Percentiles rank a stretch among this genome's conserved stretches.
Evolutionary conservation across 2,113 vertebrate species (phyloP).

Genomic region (Lipophrys pholis): DNA sequence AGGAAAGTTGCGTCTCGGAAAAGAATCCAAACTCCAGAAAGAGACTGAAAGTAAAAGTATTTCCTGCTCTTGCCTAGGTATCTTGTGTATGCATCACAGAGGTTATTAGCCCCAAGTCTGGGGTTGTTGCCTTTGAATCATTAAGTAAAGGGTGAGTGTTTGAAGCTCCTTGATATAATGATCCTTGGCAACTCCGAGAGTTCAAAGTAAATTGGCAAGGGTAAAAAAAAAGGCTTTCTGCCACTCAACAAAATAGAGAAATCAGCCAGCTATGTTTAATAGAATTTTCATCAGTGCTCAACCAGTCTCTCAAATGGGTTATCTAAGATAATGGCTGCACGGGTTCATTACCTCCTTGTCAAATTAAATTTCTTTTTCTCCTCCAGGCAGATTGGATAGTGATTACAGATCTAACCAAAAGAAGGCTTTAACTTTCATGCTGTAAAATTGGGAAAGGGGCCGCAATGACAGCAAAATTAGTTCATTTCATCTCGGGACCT

Average conservation of each 20-base stretch:
- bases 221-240: constrained; percentile 77
- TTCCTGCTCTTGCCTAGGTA: constrained; percentile 31
- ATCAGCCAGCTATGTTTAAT: constrained; percentile 86
- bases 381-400: constrained; percentile 83
- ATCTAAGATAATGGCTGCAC: constrained; percentile 85
- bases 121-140: constrained; percentile 79
- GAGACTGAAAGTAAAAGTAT: constrained; percentile 37
- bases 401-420: constrained; percentile 83
- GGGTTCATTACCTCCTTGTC: constrained; percentile 87
- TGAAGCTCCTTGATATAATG: constrained; percentile 84
- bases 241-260: constrained; percentile 84
- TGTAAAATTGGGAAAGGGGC: constrained; percentile 32
- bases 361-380: constrained; percentile 86
- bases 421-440: constrained; percentile 58
- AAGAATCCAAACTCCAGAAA: constrained; percentile 22
- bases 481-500: constrained; percentile 51
- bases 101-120: constrained; percentile 76
- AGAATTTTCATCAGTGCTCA: constrained; percentile 86
- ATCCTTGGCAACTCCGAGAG: constrained; percentile 80
- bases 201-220: constrained; percentile 85
- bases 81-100: constrained; percentile 65
- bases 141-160: constrained; percentile 78
- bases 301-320: constrained; percentile 84
- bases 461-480: constrained; percentile 57
- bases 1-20: constrained; percentile 18